Conservation (phyloP, 53 echinoderm and acorn worm species). For the Apostichopus leukothele region DNA sequence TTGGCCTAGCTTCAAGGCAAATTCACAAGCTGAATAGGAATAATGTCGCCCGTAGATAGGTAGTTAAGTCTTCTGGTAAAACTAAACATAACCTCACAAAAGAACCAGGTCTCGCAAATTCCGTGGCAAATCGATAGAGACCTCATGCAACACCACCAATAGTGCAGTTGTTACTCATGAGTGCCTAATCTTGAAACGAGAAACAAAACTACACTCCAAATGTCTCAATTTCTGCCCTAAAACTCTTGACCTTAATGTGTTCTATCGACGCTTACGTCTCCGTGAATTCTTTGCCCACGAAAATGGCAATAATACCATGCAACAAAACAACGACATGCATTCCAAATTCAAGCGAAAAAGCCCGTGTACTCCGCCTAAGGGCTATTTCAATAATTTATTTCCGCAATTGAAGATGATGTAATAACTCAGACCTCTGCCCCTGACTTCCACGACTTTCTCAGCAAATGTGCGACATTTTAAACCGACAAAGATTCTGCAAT, state of each 20-base stretch:
- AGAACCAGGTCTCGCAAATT: too few relatives aligned
- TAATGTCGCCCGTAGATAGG: too few relatives aligned
- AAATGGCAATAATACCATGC: background rate
- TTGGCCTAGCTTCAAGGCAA: too few relatives aligned
- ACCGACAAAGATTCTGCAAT: conserved; percentile 40
- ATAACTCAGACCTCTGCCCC: conserved; percentile 3
- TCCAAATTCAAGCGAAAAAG: conserved; percentile 28
- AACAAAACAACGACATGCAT: conserved; percentile 1
- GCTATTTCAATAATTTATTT: conserved; percentile 26
- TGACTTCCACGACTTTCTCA: conserved; percentile 12
- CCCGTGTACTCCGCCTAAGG: conserved; percentile 36
- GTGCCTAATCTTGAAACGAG: background rate
- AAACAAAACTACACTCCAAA: conserved; percentile 4
- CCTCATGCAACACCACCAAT: background rate
- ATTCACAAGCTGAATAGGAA: too few relatives aligned
- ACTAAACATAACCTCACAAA: too few relatives aligned
- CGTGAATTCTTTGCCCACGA: conserved; percentile 27
- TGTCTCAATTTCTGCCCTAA: conserved; percentile 22
- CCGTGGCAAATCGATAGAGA: too few relatives aligned
- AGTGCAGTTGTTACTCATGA: background rate
- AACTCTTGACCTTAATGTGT: background rate
- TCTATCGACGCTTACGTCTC: conserved; percentile 36
- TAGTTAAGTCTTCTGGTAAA: too few relatives aligned
- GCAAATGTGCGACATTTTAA: background rate
- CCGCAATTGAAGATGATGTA: conserved; percentile 26